These are phyloP conservation scores for Sinosuthora webbiana DNA, from an alignment of 2,113 vertebrate species.

Conservation along the genomic window DNA sequence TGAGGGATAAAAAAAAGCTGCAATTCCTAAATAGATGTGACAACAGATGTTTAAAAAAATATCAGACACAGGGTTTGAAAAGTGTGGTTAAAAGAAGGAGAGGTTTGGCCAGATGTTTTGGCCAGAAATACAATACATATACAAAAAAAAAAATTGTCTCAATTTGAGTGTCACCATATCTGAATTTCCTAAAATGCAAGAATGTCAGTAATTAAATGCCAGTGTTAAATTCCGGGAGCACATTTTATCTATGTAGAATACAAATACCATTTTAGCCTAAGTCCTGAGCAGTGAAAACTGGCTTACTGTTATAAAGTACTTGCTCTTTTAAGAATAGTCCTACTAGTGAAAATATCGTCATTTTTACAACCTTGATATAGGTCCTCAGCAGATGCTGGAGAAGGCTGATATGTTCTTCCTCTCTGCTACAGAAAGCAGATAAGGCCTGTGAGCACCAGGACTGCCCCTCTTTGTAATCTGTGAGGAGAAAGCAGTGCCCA, in stretches of 20 bases:
- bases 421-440: background rate
- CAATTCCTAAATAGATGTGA: background rate
- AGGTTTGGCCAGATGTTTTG: background rate
- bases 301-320: background rate
- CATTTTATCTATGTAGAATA: background rate
- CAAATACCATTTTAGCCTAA: background rate
- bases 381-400: background rate
- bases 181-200: background rate
- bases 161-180: background rate
- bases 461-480: background rate
- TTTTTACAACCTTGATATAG: background rate
- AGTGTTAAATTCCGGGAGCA: background rate
- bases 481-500: background rate
- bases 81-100: background rate
- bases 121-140: background rate
- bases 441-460: fast-evolving
- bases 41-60: background rate
- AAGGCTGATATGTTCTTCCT: background rate
- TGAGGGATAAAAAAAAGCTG: background rate
- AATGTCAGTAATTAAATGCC: background rate
- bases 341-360: background rate
- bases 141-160: background rate
- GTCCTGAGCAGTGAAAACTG: background rate
- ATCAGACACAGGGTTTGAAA: background rate
- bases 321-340: background rate